Evolutionary conservation across 2,797 vertebrate genomes (phyloP).

Genomic region (Smutsia temminckii): DNA sequence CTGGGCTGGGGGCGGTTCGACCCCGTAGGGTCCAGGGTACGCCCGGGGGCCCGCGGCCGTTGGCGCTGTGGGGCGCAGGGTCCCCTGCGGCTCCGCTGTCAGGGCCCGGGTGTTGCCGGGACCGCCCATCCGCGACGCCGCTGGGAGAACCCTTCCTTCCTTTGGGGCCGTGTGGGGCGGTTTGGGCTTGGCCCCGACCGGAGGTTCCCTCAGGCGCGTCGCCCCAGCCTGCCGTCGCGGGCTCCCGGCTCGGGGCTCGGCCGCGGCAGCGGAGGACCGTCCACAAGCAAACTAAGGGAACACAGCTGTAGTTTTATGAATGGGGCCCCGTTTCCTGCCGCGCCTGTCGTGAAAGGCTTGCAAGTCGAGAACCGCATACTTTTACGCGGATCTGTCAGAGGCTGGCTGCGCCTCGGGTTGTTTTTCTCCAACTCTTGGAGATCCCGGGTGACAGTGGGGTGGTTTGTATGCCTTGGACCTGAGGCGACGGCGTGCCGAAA

Average conservation of each 20-base stretch:
- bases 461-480: slow-evolving; percentile 4
- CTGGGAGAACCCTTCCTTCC: background rate
- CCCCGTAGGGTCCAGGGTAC: background rate
- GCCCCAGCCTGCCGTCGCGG: background rate
- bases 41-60: background rate
- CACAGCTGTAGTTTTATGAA: slow-evolving; percentile 12
- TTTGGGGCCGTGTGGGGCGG: background rate
- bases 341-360: background rate
- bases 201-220: background rate
- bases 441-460: background rate
- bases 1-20: background rate
- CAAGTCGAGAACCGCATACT: slow-evolving; percentile 49
- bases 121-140: background rate
- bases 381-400: slow-evolving; percentile 22
- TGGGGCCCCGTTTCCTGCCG: background rate
- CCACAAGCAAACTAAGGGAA: background rate
- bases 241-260: background rate
- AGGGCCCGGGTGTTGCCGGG: rapidly evolving
- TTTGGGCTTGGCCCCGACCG: background rate
- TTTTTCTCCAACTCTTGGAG: slow-evolving; percentile 58
- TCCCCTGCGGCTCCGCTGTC: background rate
- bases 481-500: slow-evolving; percentile 8
- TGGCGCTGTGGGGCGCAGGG: background rate
- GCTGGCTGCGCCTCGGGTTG: background rate
- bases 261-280: background rate